Evolutionary conservation across 1,140 invertebrate genomes (phyloP), one percentile per base, ranked within the genome.

Genomic region (Aleiodes sp.): DNA sequence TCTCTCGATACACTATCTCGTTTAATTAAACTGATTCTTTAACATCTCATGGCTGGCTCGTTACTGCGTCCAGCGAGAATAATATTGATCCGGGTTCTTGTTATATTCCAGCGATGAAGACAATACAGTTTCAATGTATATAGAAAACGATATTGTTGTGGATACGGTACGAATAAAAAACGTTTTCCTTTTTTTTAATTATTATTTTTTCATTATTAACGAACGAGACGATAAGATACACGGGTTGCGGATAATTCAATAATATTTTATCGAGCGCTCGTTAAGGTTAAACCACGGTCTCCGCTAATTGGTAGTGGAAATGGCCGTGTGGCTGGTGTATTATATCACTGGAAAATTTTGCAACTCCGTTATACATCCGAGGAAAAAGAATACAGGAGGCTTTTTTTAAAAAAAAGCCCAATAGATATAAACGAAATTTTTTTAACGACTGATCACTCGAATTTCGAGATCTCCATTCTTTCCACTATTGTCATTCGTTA

Each of bases 1-100:
- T n/a, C n/a, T n/a, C n/a, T n/a, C n/a, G n/a, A n/a, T n/a, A n/a
- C n/a, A n/a, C n/a, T n/a, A n/a, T n/a, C 29, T 26, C 26, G 69
- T 63, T 70, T 70, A 70, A 70, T 70, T 70, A 70, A 70, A 70
- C 69, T 52, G 70, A 71, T 71, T 67, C 65, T 71, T 67, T 67
- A 71, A 71, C 65, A 59, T 63, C 59, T 63, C 65, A 70, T 70
- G 69, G 69, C 63, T 57, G 63, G 69, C 69, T 70, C 63, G 69
- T 71, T 71, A 67, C 60, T 31, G 57, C 57, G 61, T 41, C 29
- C 69, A 52, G 56, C 31, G 31, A 24, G 65, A 66, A 64, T 71
- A 71, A 67, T 71, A 67, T 71, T 65, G 70, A 63, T 66, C 10
- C 33, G n/a, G n/a, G n/a, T n/a, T n/a, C n/a, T n/a, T n/a, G n/a